A percentile compares a stretch with the other conserved stretches of the same genome.
phyloP scores from a whole-genome alignment of 2,888 invertebrate species.

The Zaprionus lineosus region DNA sequence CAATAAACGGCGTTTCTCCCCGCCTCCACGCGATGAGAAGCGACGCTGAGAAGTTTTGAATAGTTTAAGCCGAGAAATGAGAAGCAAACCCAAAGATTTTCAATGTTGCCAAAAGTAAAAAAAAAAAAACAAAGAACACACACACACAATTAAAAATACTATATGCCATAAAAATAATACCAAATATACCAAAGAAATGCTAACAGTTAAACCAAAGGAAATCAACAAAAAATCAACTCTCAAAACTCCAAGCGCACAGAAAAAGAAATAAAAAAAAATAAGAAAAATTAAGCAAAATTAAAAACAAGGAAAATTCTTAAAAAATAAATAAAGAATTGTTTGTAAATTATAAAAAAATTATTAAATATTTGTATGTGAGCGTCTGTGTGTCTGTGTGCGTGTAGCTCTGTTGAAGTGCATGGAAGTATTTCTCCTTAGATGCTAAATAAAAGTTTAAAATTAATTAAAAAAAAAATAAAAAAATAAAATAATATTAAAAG shows the following conservation, averaged over 20 bases:
- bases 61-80: slow-evolving; percentile 32
- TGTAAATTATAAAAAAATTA: slow-evolving; percentile 41
- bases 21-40: slow-evolving; percentile 39
- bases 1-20: slow-evolving; percentile 59
- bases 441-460: slow-evolving; percentile 26
- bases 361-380: slow-evolving; percentile 34
- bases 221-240: neutral
- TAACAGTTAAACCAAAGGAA: slow-evolving; percentile 38
- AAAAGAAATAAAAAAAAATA: slow-evolving; percentile 3
- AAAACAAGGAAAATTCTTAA: slow-evolving; percentile 8
- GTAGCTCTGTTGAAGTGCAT: slow-evolving; percentile 42
- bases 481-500: slow-evolving; percentile 9
- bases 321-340: slow-evolving; percentile 30
- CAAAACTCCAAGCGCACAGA: slow-evolving; percentile 27
- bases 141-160: slow-evolving; percentile 9
- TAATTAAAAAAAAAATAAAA: slow-evolving; percentile 12
- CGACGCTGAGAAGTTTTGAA: slow-evolving; percentile 21
- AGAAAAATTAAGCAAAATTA: neutral
- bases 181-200: slow-evolving; percentile 41
- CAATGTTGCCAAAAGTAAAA: slow-evolving; percentile 69
- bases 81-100: slow-evolving; percentile 39
- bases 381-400: slow-evolving; percentile 21
- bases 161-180: slow-evolving; percentile 40
- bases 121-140: slow-evolving; percentile 18
- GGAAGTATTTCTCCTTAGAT: slow-evolving; percentile 31